Conservation (phyloP, 2,797 vertebrate genomes). For the Lepidocolaptes lacrymiger region DNA sequence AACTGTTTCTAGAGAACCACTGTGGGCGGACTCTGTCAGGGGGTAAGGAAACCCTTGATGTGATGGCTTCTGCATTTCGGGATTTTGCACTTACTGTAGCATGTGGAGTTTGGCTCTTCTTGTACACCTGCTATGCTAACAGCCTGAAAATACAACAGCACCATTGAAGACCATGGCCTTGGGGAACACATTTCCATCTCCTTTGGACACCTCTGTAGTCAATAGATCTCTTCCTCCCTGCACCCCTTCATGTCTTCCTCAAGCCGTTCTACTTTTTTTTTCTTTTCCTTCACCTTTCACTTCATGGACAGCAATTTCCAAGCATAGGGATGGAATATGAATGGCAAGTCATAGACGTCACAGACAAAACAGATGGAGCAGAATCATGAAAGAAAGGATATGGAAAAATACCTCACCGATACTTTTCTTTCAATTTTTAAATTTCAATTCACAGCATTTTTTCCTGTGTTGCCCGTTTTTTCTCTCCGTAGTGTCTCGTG, state of each 20-base stretch:
- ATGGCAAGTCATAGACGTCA: constrained; percentile 47
- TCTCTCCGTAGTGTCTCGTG: constrained; percentile 67
- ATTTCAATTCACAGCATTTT: constrained; percentile 66
- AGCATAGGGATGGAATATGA: constrained; percentile 65
- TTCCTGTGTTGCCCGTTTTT: constrained; percentile 67
- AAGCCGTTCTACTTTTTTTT: background rate
- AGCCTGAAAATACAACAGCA: constrained; percentile 59
- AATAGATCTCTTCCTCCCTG: constrained; percentile 30
- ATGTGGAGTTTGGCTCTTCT: constrained; percentile 46
- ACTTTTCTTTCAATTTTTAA: constrained; percentile 60
- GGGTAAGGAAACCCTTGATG: constrained; percentile 58
- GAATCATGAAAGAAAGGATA: constrained; percentile 58
- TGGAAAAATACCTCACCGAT: constrained; percentile 68
- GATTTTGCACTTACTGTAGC: constrained; percentile 68
- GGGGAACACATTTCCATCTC: constrained; percentile 46
- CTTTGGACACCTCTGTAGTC: constrained; percentile 46
- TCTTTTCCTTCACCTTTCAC: constrained; percentile 55
- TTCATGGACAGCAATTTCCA: constrained; percentile 66
- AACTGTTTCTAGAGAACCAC: constrained; percentile 68
- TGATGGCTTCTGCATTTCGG: constrained; percentile 63
- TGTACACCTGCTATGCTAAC: constrained; percentile 48
- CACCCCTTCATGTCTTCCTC: constrained; percentile 34
- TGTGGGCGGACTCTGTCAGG: constrained; percentile 56
- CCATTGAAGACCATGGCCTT: constrained; percentile 44
- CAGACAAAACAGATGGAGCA: constrained; percentile 44